Conservation (phyloP, 2,113 vertebrate species). For the Procapra przewalskii region DNA sequence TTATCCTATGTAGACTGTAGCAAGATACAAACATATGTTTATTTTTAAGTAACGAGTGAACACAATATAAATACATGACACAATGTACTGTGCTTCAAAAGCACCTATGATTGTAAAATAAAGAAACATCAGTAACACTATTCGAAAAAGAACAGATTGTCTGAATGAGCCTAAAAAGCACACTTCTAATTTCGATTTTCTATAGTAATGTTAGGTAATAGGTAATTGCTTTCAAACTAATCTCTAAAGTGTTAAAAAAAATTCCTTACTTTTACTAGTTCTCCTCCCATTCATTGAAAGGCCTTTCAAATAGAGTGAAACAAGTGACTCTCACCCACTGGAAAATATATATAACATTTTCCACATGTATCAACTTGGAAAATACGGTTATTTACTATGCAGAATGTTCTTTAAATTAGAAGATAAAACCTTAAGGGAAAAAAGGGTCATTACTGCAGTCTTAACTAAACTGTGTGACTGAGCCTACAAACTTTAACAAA, state of each 20-base stretch:
- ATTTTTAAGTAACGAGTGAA: not conserved
- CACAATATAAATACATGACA: not conserved
- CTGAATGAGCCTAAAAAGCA: not conserved
- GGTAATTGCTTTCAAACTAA: not conserved
- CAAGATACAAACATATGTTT: not conserved
- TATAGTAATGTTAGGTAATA: not conserved
- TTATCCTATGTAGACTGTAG: not conserved
- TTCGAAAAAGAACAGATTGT: not conserved
- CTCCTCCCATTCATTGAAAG: not conserved
- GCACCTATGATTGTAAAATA: not conserved
- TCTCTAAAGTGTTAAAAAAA: conserved; percentile 5
- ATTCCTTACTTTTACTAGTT: not conserved
- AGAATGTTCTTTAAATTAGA: not conserved
- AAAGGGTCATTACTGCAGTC: not conserved
- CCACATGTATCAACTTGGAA: not conserved
- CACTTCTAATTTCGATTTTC: not conserved
- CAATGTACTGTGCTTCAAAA: not conserved
- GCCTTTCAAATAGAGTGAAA: conserved; percentile 20
- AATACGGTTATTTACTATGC: conserved; percentile 2
- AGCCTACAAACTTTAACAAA: not conserved
- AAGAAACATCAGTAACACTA: conserved; percentile 4
- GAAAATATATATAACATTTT: conserved; percentile 1
- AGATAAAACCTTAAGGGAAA: not conserved
- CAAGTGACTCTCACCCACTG: not conserved
- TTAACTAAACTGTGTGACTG: not conserved